Evolutionary conservation across 35 echinoderm and acorn worm species (phyloP).

Genomic region (Hemicentrotus pulcherrimus): DNA sequence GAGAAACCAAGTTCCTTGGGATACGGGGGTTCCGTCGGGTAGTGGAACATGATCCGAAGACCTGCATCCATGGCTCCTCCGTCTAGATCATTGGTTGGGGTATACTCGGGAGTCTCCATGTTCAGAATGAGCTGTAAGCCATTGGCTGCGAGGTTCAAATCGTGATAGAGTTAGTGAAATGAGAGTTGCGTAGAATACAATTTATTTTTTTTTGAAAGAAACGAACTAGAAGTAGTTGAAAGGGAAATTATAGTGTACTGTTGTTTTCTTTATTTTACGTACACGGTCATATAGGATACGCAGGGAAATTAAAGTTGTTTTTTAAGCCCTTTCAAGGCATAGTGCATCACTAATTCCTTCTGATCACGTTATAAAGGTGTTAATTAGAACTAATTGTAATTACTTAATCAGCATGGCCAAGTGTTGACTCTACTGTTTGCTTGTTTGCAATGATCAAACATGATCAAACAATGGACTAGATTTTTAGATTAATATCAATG

Average conservation of each 20-base stretch:
- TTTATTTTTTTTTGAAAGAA: too few species aligned
- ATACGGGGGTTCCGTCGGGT: conserved; percentile 80
- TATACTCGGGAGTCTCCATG: conserved; percentile 74
- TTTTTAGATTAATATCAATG: too few species aligned
- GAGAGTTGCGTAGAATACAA: too few species aligned
- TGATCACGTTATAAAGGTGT: background rate
- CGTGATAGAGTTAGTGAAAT: too few species aligned
- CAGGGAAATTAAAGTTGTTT: background rate
- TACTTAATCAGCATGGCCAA: background rate
- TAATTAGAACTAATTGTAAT: background rate
- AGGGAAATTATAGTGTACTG: too few species aligned
- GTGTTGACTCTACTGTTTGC: background rate
- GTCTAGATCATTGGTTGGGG: conserved; percentile 81
- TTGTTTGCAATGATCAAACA: background rate
- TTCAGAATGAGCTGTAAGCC: conserved; percentile 80
- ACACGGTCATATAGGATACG: too few species aligned
- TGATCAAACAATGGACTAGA: background rate
- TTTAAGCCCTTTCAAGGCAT: background rate
- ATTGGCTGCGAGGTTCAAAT: conserved; percentile 63
- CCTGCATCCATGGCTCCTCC: conserved; percentile 75
- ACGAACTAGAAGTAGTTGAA: too few species aligned
- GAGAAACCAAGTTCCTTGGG: conserved; percentile 81
- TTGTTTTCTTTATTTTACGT: too few species aligned
- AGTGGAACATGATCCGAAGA: conserved; percentile 80
- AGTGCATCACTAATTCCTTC: background rate